A percentile compares a stretch with the other conserved stretches of the same genome.
Conservation (phyloP, 1,140 invertebrate genomes). For the Papilio helenus region DNA sequence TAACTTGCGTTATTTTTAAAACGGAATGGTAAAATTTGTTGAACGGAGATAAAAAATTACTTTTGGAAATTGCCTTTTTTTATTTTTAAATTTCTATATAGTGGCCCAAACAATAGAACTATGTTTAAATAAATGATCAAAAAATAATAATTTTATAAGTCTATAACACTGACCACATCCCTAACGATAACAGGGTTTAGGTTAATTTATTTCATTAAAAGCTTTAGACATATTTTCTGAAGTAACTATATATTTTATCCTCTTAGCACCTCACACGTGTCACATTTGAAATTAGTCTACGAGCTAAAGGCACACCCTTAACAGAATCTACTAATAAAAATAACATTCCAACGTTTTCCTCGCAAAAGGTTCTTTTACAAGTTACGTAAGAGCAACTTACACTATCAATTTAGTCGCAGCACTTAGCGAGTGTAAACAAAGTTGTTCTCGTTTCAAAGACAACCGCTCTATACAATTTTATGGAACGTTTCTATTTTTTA, state of each 20-base stretch:
- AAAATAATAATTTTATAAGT: neutral
- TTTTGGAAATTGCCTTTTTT: no score
- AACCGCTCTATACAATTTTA: neutral
- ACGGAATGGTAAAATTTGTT: neutral
- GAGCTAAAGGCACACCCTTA: neutral
- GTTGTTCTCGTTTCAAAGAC: neutral
- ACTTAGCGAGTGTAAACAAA: slow-evolving; percentile 17
- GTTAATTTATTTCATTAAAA: neutral
- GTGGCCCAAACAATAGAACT: no score
- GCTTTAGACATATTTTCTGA: neutral
- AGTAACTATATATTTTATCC: no score
- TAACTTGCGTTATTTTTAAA: neutral
- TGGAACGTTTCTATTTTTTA: neutral
- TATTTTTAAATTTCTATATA: no score
- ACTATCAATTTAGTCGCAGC: slow-evolving; percentile 2
- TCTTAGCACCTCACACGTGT: neutral
- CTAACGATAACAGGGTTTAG: neutral
- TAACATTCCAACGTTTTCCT: neutral
- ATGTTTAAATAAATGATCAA: neutral
- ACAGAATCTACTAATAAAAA: neutral
- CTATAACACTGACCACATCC: neutral
- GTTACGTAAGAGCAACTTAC: slow-evolving; percentile 12
- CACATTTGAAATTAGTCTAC: neutral
- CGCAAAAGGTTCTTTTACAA: slow-evolving; percentile 16
- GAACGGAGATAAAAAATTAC: no score